These are phyloP conservation scores for Holacanthella duospinosa DNA, from an alignment of 2,888 invertebrate genomes.

Conservation along the genomic window DNA sequence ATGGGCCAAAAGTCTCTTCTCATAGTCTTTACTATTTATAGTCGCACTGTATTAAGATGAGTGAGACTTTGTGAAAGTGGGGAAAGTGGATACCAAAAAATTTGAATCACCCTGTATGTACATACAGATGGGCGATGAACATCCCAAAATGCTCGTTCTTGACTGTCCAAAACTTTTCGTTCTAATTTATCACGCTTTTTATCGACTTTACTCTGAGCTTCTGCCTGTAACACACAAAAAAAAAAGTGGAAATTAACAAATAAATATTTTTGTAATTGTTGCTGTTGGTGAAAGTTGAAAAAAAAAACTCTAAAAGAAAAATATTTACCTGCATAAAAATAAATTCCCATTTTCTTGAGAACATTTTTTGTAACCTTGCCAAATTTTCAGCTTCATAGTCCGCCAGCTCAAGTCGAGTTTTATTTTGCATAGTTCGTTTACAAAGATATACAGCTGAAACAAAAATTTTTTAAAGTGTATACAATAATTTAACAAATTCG, in stretches of 20 bases:
- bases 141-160: constrained; percentile 99
- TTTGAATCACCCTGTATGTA: constrained; percentile 12
- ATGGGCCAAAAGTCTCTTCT: too few species aligned
- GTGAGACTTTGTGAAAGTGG: too few species aligned
- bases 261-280: constrained; percentile 4
- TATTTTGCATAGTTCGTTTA: constrained; percentile 99
- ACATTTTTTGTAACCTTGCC: constrained; percentile 95
- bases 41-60: too few species aligned
- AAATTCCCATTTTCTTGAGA: constrained; percentile 98
- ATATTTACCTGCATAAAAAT: constrained; percentile 80
- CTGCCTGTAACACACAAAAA: constrained; percentile 54
- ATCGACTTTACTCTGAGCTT: constrained; percentile 87
- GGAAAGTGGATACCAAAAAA: not conserved
- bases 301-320: not conserved
- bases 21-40: too few species aligned
- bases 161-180: constrained; percentile 94
- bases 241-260: too few species aligned
- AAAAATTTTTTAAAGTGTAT: too few species aligned
- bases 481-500: not conserved
- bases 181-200: constrained; percentile 97
- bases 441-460: constrained; percentile 91
- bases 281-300: not conserved
- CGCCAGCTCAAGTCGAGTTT: constrained; percentile 89
- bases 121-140: constrained; percentile 93
- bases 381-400: constrained; percentile 98